Evolutionary conservation across 2,113 vertebrate genomes (phyloP).

Genomic region (Gambusia affinis): DNA sequence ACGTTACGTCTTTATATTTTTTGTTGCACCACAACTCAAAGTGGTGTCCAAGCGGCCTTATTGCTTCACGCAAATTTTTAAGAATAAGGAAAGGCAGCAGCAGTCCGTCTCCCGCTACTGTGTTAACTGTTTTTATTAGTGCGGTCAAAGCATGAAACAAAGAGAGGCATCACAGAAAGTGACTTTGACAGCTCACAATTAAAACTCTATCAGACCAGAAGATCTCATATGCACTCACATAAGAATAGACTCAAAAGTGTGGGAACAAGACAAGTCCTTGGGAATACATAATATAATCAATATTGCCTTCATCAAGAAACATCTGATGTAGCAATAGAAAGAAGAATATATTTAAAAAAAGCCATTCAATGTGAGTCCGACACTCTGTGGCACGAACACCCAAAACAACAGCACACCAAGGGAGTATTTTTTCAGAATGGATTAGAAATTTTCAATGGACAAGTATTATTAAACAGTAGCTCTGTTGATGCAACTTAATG

Average conservation of each 20-base stretch:
- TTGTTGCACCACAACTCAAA: neutral
- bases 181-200: slow-evolving; percentile 29
- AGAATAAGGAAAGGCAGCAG: too few species aligned
- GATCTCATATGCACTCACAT: slow-evolving; percentile 8
- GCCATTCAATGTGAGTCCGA: too few species aligned
- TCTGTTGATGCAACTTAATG: neutral
- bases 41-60: neutral
- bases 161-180: neutral
- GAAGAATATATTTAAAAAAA: neutral
- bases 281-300: slow-evolving; percentile 31
- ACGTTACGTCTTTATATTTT: too few species aligned
- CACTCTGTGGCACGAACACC: too few species aligned
- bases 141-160: neutral
- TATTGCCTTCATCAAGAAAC: neutral
- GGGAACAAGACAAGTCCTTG: neutral
- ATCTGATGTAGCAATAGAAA: slow-evolving; percentile 12
- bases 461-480: neutral
- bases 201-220: slow-evolving; percentile 12
- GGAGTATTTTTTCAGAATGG: too few species aligned
- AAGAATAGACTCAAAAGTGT: slow-evolving; percentile 10
- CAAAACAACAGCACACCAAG: too few species aligned
- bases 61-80: neutral
- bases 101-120: too few species aligned
- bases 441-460: too few species aligned
- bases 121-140: slow-evolving; percentile 13